Percentiles rank a stretch among this genome's conserved stretches.
Evolutionary conservation across 2,113 vertebrate species (phyloP).

Genomic region (Gasterosteus nipponicus): DNA sequence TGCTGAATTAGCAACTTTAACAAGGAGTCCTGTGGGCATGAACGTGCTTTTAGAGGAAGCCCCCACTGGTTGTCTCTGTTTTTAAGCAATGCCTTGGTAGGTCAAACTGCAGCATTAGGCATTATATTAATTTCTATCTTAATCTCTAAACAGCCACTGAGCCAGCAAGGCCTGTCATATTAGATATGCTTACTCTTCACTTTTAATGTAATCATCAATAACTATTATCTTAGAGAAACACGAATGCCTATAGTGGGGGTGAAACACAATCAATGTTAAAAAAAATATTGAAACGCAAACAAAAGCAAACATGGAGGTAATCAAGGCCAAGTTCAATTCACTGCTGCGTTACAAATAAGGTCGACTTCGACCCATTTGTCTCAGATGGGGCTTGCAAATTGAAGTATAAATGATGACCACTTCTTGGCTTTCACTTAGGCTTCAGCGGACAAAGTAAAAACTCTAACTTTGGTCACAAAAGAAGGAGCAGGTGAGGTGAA

Average conservation of each 20-base stretch:
- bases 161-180: slow-evolving; percentile 20
- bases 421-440: not conserved
- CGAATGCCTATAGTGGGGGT: slow-evolving; percentile 8
- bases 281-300: not conserved
- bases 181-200: slow-evolving; percentile 25
- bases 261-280: slow-evolving; percentile 14
- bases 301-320: slow-evolving; percentile 11
- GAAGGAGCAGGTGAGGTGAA: slow-evolving; percentile 27
- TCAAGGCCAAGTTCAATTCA: slow-evolving; percentile 16
- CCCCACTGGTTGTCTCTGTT: not conserved
- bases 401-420: slow-evolving; percentile 1
- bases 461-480: not conserved
- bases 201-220: slow-evolving; percentile 33
- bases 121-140: not conserved
- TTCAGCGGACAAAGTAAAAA: not conserved
- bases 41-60: not conserved
- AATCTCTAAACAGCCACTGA: slow-evolving; percentile 16
- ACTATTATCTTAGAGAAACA: not conserved
- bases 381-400: slow-evolving; percentile 1
- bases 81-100: not conserved
- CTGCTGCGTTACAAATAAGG: not conserved
- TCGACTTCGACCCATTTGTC: not conserved
- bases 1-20: not conserved
- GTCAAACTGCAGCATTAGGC: not conserved
- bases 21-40: not conserved